Evolutionary conservation across 2,888 invertebrate genomes (phyloP), one percentile per base, ranked within the genome.

Genomic region (Cecidostiba fungosa): DNA sequence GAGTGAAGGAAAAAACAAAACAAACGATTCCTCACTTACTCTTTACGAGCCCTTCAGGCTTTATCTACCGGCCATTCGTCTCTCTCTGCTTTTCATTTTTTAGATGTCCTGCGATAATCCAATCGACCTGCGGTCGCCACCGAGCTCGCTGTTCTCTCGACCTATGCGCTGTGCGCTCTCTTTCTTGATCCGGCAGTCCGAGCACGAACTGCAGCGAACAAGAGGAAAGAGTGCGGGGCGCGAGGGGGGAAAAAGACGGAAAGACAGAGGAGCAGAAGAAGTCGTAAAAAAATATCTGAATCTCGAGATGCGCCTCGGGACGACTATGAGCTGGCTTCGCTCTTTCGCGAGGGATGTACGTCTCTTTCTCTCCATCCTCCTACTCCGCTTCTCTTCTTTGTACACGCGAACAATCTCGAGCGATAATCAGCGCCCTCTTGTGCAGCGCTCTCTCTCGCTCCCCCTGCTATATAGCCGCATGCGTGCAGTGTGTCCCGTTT

Each of bases 351-450:
- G 72, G 76, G 16, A 66, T 62, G 62, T 39, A n/a, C 36, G 3
- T 39, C 66, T 66, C 77, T 32, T 0, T 29, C 69, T n/a, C 69
- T 16, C 78, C 3, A 70, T 16, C 69, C 19, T 16, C 69, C 19
- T 54, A 29, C 72, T 62, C 26, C 70, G 16, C 19, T n/a, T n/a
- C 36, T 74, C 50, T 88, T 88, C 91, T 91, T 92, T 91, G 91
- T 70, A 36, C 39, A 36, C 90, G 39, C 89, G 89, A 89, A 90
- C 91, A 91, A 93, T 93, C 92, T 92, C 89, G 88, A 89, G 90
- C 89, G 92, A 93, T 93, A 93, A 93, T 93, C 93, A 92, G 92
- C 88, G 90, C 89, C 88, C 91, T 91, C 92, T 91, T 91, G 91
- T 91, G 90, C 92, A 54, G 54, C 91, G 89, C 54, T 54, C 54